A percentile compares a stretch with the other conserved stretches of the same genome.
Conservation (phyloP, 2,888 invertebrate genomes). For the Pseudococcus jackbeardsleyi region DNA sequence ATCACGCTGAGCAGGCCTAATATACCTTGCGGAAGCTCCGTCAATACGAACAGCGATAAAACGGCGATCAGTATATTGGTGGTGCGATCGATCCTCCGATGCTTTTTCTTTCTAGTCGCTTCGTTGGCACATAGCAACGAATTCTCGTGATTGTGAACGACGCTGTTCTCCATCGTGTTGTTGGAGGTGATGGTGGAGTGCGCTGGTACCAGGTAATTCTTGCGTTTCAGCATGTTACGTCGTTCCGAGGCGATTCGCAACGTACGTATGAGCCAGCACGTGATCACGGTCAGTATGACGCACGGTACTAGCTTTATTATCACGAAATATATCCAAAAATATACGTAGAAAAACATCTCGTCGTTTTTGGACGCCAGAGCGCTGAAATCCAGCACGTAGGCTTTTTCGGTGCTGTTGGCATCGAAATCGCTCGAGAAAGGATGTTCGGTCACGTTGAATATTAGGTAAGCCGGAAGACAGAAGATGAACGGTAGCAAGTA, state of each 20-base stretch:
- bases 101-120: slow-evolving; percentile 75
- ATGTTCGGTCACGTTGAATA: slow-evolving; percentile 75
- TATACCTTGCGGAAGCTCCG: slow-evolving; percentile 86
- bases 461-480: slow-evolving; percentile 87
- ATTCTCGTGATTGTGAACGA: slow-evolving; percentile 30
- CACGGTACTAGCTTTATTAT: slow-evolving; percentile 86
- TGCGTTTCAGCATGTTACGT: slow-evolving; percentile 73
- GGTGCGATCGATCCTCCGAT: slow-evolving; percentile 86
- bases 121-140: not conserved
- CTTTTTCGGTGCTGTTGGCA: slow-evolving; percentile 73
- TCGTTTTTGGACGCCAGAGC: slow-evolving; percentile 70
- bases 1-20: slow-evolving; percentile 76
- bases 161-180: not conserved
- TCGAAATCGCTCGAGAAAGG: slow-evolving; percentile 69
- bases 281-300: slow-evolving; percentile 81
- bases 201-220: not conserved
- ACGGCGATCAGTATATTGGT: slow-evolving; percentile 92
- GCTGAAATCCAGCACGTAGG: slow-evolving; percentile 74
- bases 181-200: not conserved
- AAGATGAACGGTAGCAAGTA: slow-evolving; percentile 83
- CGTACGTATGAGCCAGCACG: slow-evolving; percentile 79
- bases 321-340: slow-evolving; percentile 84
- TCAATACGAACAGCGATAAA: slow-evolving; percentile 85
- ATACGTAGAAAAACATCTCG: slow-evolving; percentile 73
- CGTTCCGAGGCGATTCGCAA: slow-evolving; percentile 82